Percentiles rank a stretch among this genome's conserved stretches.
Conservation (phyloP, 2,888 invertebrate genomes). For the Epinotia brunnichana region DNA sequence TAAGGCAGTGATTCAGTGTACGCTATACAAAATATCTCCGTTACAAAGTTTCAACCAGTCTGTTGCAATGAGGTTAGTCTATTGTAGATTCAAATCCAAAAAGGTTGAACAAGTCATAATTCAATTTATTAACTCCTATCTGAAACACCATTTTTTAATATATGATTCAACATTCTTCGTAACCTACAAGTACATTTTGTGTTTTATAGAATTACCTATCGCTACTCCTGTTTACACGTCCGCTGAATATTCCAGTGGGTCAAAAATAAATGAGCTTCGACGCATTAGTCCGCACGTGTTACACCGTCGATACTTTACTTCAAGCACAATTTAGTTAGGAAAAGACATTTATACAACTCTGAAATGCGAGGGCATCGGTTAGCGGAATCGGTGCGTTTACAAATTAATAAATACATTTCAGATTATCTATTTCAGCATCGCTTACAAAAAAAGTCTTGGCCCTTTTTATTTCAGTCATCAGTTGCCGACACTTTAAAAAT, state of each 20-base stretch:
- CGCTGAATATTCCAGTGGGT: constrained; percentile 76
- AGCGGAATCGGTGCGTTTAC: constrained; percentile 17
- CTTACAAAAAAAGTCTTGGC: constrained; percentile 73
- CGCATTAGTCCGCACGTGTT: constrained; percentile 51
- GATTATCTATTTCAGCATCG: constrained; percentile 45
- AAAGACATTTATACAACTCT: constrained; percentile 61
- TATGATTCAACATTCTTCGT: constrained; percentile 80
- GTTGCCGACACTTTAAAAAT: constrained; percentile 76
- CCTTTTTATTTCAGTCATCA: constrained; percentile 80
- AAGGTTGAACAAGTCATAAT: constrained; percentile 79
- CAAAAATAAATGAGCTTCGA: constrained; percentile 69
- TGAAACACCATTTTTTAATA: constrained; percentile 75
- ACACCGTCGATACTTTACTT: constrained; percentile 35
- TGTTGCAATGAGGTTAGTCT: constrained; percentile 80
- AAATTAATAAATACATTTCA: constrained; percentile 31
- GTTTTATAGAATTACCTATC: constrained; percentile 79
- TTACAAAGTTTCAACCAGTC: constrained; percentile 81
- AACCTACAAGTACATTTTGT: constrained; percentile 82
- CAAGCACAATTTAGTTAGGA: constrained; percentile 41
- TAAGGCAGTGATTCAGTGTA: constrained; percentile 83
- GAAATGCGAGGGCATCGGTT: constrained; percentile 77
- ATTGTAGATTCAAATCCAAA: constrained; percentile 84
- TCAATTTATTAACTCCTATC: constrained; percentile 77
- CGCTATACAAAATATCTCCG: constrained; percentile 82
- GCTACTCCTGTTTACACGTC: constrained; percentile 75